Base-by-base conservation (phyloP, 2,888 invertebrate species). In the Orthosia cruda region DNA sequence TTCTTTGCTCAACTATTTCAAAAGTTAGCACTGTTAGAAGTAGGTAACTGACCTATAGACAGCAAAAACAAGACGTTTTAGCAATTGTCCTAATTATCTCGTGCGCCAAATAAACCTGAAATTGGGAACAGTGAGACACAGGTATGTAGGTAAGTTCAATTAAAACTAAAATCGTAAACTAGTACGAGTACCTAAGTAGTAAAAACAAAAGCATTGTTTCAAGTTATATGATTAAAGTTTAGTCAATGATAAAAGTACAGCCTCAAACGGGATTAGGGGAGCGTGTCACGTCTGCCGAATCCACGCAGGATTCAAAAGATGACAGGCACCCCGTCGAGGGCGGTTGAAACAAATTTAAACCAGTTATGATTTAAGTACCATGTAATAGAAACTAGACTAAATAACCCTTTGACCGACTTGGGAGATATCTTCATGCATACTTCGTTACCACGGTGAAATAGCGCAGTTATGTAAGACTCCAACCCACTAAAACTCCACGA, bases 21-120 rank as follows among this genome's bases (percentile, higher is more conserved):
- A 58, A 32, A 58, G 58, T 58, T 59, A 0, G 4, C 15, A 40
- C 1, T 40, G 40, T 40, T 40, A 40, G 40, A 40, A 40, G 40
- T 40, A 40, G 40, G 40, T 40, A 40, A 40, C 40, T 0, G 40
- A 40, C 40, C 40, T 40, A 9, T 40, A 40, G 9, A 45, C 32
- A 70, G n/a, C 26, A 63, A 45, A 45, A 72, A 26, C 26, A 47
- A 54, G 68, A 47, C 45, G 13, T 59, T 55, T 26, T 63, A 63
- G 58, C 63, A 64, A 74, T 71, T 59, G 50, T 70, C 47, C 47
- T 74, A 74, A 74, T 74, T 74, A 64, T 58, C 64, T 64, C 13
- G 65, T 15, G 59, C 55, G 59, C 74, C n/a, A 73, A n/a, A 65
- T 61, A n/a, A 49, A 20, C 54, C n/a, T 54, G 13, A 40, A 65